phyloP scores from a whole-genome alignment of 1,140 invertebrate genomes.

The Pseudomyrmex concolor region DNA sequence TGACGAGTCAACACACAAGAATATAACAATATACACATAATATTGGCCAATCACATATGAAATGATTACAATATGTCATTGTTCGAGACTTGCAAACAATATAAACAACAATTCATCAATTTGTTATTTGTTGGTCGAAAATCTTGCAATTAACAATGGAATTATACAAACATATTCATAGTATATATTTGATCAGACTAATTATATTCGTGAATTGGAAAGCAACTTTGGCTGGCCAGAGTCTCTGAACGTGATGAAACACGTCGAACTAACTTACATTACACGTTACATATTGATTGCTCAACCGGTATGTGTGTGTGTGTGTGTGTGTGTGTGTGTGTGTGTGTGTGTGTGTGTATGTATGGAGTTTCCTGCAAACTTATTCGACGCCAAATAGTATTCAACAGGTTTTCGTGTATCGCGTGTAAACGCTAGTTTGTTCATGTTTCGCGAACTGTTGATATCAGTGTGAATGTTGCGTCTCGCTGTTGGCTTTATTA shows the following conservation, averaged over 20 bases:
- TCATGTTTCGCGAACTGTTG: slow-evolving; percentile 64
- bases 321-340: too few species aligned
- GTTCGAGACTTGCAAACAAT: neutral
- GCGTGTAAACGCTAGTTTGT: slow-evolving; percentile 71
- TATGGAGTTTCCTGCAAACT: slow-evolving; percentile 67
- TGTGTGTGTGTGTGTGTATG: too few species aligned
- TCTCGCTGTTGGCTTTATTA: slow-evolving; percentile 56
- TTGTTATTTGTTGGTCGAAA: neutral
- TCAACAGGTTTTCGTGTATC: slow-evolving; percentile 74
- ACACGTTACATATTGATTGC: slow-evolving; percentile 72
- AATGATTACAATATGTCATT: neutral
- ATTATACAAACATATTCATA: slow-evolving; percentile 50
- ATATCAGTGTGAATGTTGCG: slow-evolving; percentile 53
- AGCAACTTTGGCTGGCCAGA: slow-evolving; percentile 48
- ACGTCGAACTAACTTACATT: slow-evolving; percentile 69
- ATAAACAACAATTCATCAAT: slow-evolving; percentile 14
- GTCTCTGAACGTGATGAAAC: slow-evolving; percentile 49
- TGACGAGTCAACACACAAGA: neutral
- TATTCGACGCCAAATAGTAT: slow-evolving; percentile 71
- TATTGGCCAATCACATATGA: neutral
- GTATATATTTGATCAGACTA: slow-evolving; percentile 59
- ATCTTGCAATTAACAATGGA: slow-evolving; percentile 3
- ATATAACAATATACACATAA: neutral
- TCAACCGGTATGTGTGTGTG: slow-evolving; percentile 62
- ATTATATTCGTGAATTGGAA: slow-evolving; percentile 62